Evolutionary conservation across 2,888 invertebrate genomes (phyloP).

Genomic region (Horisme vitalbata): DNA sequence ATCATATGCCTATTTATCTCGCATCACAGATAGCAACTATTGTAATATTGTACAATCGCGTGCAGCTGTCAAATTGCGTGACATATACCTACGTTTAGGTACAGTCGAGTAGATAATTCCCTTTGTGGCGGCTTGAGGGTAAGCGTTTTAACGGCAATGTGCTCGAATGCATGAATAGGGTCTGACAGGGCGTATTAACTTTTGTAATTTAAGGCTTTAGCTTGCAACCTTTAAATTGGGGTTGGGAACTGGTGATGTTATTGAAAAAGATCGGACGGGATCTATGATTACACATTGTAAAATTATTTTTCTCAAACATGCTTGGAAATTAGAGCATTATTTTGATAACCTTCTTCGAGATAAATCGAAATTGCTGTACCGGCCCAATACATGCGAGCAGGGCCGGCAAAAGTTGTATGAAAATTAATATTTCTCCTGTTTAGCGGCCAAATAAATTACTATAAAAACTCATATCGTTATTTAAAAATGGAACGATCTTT

Average conservation of each 20-base stretch:
- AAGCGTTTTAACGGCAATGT: slow-evolving; percentile 46
- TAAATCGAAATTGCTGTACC: too few relatives aligned
- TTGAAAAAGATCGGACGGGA: too few relatives aligned
- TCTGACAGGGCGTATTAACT: slow-evolving; percentile 54
- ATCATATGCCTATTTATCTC: background rate
- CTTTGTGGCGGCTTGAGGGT: slow-evolving; percentile 44
- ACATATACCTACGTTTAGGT: slow-evolving; percentile 40
- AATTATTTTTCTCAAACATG: too few relatives aligned
- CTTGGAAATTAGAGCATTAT: too few relatives aligned
- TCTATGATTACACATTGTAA: too few relatives aligned
- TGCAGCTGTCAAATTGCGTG: slow-evolving; percentile 43
- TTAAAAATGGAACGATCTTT: too few relatives aligned
- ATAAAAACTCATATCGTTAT: too few relatives aligned
- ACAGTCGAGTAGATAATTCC: slow-evolving; percentile 45
- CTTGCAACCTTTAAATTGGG: slow-evolving; percentile 36
- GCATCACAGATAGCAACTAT: slow-evolving; percentile 42
- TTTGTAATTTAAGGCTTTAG: slow-evolving; percentile 46
- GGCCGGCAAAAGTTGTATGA: too few relatives aligned
- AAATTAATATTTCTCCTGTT: too few relatives aligned
- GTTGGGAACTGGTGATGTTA: slow-evolving; percentile 12
- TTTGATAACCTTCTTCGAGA: too few relatives aligned
- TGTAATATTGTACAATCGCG: slow-evolving; percentile 42
- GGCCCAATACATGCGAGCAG: too few relatives aligned
- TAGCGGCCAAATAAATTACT: too few relatives aligned
- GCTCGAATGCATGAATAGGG: slow-evolving; percentile 51